Base-by-base conservation (phyloP, 1,140 invertebrate species). In the Drosophila pectinifera region DNA sequence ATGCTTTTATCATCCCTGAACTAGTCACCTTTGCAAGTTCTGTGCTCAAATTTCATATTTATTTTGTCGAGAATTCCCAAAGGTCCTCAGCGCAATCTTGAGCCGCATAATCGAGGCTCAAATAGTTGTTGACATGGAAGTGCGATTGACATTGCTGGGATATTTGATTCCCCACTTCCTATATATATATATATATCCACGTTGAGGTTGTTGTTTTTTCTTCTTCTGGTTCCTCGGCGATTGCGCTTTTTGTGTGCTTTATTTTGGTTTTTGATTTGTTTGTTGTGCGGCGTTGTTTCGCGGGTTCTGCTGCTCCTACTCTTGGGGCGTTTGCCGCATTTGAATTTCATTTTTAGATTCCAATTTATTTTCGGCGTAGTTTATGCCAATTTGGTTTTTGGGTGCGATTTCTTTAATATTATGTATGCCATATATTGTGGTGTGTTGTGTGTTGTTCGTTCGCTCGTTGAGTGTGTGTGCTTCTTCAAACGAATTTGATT, bases 261-360 rank as follows among this genome's bases (percentile, higher is more conserved):
- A 70, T 73, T 73, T 73, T 72, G 63, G 36, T 69, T 69, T 51
- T 65, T 65, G 63, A 48, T 67, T 65, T 65, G 67, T 80, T 83
- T 79, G 68, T 62, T 79, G 64, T 76, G 46, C 26, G 24, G 42
- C 18, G 61, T 80, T 81, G 48, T 42, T 73, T 73, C 39, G 63
- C 34, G 28, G 24, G 28, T 31, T 51, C 46, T 51, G 14, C 24
- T 38, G 41, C 61, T 65, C 43, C 74, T 56, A 39, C 51, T 36
- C 58, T 74, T 51, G 48, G 62, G 41, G 67, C 73, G 43, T 55
- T 62, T 55, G 76, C 67, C 48, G 80, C 80, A 84, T 84, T 84
- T 84, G 72, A 84, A 84, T 84, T 83, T 85, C 80, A 84, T 84
- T 84, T 84, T 84, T 85, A 85, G 80, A 84, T 85, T 84, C 76